phyloP scores from a whole-genome alignment of 2,888 invertebrate genomes.

The Meteorus colon region DNA sequence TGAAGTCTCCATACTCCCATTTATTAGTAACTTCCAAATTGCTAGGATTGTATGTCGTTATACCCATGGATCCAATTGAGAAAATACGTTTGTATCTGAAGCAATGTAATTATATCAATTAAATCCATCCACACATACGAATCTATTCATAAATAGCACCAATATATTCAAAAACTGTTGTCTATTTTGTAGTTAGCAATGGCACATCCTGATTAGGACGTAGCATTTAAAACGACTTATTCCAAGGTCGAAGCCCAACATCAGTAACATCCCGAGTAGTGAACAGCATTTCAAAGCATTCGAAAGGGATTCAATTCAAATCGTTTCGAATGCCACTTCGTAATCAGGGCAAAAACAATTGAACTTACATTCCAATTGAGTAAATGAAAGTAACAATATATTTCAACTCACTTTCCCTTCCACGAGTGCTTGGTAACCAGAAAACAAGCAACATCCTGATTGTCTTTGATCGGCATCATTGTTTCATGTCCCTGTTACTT shows the following conservation, averaged over 20 bases:
- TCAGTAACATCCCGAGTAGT: too few species aligned
- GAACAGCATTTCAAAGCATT: too few species aligned
- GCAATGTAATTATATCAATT: background rate
- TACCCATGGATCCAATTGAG: slow-evolving; percentile 94
- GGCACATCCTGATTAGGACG: too few species aligned
- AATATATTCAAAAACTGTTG: too few species aligned
- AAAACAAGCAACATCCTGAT: slow-evolving; percentile 97
- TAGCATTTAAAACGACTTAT: too few species aligned
- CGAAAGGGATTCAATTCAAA: too few species aligned
- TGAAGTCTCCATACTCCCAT: slow-evolving; percentile 89
- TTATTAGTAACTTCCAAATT: slow-evolving; percentile 94
- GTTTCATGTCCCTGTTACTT: slow-evolving; percentile 75
- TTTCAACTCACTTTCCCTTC: slow-evolving; percentile 91
- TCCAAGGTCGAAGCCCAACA: too few species aligned
- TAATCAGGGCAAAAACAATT: too few species aligned
- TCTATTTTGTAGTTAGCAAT: too few species aligned
- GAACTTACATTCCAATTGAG: background rate
- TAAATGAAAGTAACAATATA: background rate
- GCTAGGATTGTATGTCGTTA: slow-evolving; percentile 97
- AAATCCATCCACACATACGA: background rate
- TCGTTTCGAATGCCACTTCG: too few species aligned
- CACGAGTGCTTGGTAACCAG: slow-evolving; percentile 98
- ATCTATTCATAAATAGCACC: background rate
- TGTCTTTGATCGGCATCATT: slow-evolving; percentile 91
- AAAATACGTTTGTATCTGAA: slow-evolving; percentile 95